These are phyloP conservation scores for Octodonta nipae DNA, from an alignment of 2,888 invertebrate species.

Conservation along the genomic window DNA sequence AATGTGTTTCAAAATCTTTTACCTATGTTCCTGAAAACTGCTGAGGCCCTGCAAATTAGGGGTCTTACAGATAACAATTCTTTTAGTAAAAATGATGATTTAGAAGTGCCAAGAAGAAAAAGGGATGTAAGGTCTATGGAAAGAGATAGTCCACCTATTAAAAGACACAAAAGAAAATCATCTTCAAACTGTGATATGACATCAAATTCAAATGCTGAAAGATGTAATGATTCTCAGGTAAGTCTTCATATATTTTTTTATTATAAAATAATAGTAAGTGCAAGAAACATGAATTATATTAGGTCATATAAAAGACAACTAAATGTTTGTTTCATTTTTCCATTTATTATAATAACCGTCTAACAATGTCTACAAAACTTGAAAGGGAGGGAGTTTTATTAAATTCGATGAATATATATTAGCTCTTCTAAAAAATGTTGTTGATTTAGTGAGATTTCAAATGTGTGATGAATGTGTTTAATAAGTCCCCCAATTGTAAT, in stretches of 20 bases:
- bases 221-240: conserved; percentile 58
- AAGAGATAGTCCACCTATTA: conserved; percentile 35
- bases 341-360: too few species aligned
- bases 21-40: conserved; percentile 82
- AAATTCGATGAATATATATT: too few species aligned
- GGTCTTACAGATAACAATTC: conserved; percentile 78
- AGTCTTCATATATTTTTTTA: conserved; percentile 11
- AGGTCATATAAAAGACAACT: too few species aligned
- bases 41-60: conserved; percentile 79
- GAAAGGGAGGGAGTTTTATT: too few species aligned
- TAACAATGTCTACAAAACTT: too few species aligned
- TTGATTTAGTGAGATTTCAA: too few species aligned
- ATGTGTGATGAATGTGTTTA: too few species aligned
- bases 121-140: conserved; percentile 28
- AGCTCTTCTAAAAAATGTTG: too few species aligned
- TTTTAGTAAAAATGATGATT: conserved; percentile 34
- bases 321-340: too few species aligned
- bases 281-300: too few species aligned
- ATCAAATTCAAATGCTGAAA: conserved; percentile 47
- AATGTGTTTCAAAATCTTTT: conserved; percentile 84
- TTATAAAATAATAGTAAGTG: conserved; percentile 1
- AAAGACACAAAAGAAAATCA: conserved; percentile 51
- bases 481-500: too few species aligned
- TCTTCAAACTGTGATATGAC: conserved; percentile 56
- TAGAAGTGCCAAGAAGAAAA: conserved; percentile 26